Conservation (phyloP, 2,113 vertebrate species). For the Sciurus niger region DNA sequence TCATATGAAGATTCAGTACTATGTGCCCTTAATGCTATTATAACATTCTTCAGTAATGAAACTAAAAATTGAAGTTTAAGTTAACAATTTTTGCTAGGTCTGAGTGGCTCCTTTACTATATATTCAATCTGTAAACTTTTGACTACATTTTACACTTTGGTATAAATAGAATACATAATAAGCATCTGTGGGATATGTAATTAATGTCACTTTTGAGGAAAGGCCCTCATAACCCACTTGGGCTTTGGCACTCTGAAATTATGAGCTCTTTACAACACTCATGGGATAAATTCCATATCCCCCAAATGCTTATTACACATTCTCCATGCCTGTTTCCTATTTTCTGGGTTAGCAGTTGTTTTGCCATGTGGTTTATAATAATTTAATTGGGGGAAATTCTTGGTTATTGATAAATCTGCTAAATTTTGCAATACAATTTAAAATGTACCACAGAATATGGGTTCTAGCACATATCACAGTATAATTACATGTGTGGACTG, state of each 20-base stretch:
- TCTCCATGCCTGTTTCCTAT: constrained; percentile 88
- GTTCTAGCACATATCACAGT: constrained; percentile 71
- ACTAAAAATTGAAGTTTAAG: constrained; percentile 54
- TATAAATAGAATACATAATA: constrained; percentile 89
- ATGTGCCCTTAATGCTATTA: not conserved
- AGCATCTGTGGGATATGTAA: constrained; percentile 87
- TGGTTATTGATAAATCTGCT: constrained; percentile 85
- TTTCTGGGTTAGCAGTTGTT: constrained; percentile 88
- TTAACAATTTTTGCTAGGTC: constrained; percentile 83
- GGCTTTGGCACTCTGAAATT: constrained; percentile 89
- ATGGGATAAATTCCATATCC: constrained; percentile 88
- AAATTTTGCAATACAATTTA: constrained; percentile 84
- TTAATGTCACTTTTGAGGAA: constrained; percentile 90
- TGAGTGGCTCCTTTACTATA: constrained; percentile 86
- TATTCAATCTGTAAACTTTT: constrained; percentile 88
- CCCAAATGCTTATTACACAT: constrained; percentile 87
- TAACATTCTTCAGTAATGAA: not conserved
- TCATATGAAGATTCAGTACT: not conserved
- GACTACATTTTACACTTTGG: constrained; percentile 85
- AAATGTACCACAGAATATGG: constrained; percentile 55
- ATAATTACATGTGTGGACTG: constrained; percentile 5
- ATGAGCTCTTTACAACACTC: constrained; percentile 86
- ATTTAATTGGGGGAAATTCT: constrained; percentile 86
- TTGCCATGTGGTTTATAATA: constrained; percentile 86
- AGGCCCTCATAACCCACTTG: constrained; percentile 87